Evolutionary conservation across 2,888 invertebrate species (phyloP), one percentile per base, ranked within the genome.

Genomic region (Mythimna vitellina): DNA sequence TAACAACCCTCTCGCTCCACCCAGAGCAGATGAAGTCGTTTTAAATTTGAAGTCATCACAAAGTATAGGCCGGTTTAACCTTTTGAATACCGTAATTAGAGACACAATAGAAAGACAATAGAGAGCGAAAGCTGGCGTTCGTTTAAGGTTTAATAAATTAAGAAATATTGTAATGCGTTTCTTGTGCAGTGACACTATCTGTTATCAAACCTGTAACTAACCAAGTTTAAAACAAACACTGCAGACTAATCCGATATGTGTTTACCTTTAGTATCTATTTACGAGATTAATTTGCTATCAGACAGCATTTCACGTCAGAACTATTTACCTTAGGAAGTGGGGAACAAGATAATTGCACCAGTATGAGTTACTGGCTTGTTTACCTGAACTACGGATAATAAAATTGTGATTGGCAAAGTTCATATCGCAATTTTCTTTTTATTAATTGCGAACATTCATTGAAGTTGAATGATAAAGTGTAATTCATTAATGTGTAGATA

Each of bases 351-450:
- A 81, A 72, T 60, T 81, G 64, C 58, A 62, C 54, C n/a, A 29
- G 71, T 56, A 61, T 81, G 70, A 81, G 67, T 81, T 72, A 81
- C 65, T 49, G 67, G 20, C 53, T 81, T 81, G 84, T 81, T 84
- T 81, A 81, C 81, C 49, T 68, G 10, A 65, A 58, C 77, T 63
- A 42, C 14, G 29, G 56, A 56, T 32, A 54, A 49, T 80, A 70
- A 65, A 64, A 65, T 35, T 66, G 61, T 76, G 76, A 69, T 71
- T 68, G 61, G 58, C 32, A 17, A 64, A 78, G 54, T 67, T 80
- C 12, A 29, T 10, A 73, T 49, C 54, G 61, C 58, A 65, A 70
- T 67, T 70, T 58, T 3, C n/a, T 54, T 70, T 61, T 56, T 54
- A 54, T 67, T 49, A 67, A 64, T 56, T 54, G 49, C 22, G 9